Evolutionary conservation across 2,888 invertebrate species (phyloP), one percentile per base, ranked within the genome.

Genomic region (Tubiluchus corallicola): DNA sequence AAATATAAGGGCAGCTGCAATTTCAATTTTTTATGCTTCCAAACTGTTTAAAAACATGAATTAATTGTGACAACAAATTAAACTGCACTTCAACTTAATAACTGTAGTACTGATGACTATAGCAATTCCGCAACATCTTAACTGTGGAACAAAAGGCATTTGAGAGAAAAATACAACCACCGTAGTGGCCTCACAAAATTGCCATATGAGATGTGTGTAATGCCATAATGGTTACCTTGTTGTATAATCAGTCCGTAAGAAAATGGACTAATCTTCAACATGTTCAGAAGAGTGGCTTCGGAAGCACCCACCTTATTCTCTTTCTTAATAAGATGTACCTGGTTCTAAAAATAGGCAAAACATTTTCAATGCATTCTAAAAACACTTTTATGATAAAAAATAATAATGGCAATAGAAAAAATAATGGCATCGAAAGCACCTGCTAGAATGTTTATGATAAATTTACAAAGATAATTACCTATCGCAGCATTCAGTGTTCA

Each of bases 191-290:
- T 5, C 5, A 21, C 16, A 45, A 13, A 18, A 19, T 21, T 17
- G n/a, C n/a, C n/a, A n/a, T n/a, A n/a, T n/a, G n/a, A n/a, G n/a
- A n/a, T n/a, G n/a, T n/a, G n/a, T n/a, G n/a, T 17, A 5, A 43
- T 19, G 40, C 20, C 20, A 21, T 13, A 21, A 21, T 13, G 47
- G 49, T 82, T 82, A 66, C 83, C 82, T 54, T 69, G 67, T 47
- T 65, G 62, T 50, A 99, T 87, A 38, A 82, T 71, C 57, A 99
- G 74, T 71, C 98, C 98, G 61, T 98, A 99, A 43, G 90, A 88
- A 74, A 99, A 99, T 42, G 98, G 98, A 64, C 92, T 94, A 68
- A 99, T 94, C 74, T 92, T 92, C 73, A 99, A 76, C 98, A 99
- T 98, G 75, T 96, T 98, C 55, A 99, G 74, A 47, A 99, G 78